phyloP scores from a whole-genome alignment of 35 echinoderm and acorn worm genomes.

The Hemicentrotus pulcherrimus region DNA sequence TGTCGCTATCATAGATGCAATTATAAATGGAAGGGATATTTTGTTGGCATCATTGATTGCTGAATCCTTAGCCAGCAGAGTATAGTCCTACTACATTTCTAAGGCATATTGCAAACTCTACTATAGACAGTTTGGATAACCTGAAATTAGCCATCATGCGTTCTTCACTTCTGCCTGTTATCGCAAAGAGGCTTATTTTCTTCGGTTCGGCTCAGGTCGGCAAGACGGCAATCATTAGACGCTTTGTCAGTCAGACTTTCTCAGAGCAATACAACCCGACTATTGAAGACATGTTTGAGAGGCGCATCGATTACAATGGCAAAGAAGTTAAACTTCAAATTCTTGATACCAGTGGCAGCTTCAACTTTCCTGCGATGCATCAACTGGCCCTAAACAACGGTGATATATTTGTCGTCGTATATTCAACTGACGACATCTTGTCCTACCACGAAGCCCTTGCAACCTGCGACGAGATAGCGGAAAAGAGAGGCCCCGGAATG shows the following conservation, averaged over 20 bases:
- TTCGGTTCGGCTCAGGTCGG: conserved; percentile 30
- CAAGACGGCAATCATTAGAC: conserved; percentile 42
- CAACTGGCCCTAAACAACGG: conserved; percentile 11
- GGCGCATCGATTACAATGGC: neutral
- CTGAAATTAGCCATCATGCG: neutral
- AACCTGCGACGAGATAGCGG: conserved; percentile 41
- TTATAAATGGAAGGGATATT: too few relatives aligned
- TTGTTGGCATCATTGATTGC: too few relatives aligned
- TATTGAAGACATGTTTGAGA: conserved; percentile 44
- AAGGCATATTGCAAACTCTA: too few relatives aligned
- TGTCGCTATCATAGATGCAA: too few relatives aligned
- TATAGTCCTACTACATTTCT: too few relatives aligned
- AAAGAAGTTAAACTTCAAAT: conserved; percentile 19
- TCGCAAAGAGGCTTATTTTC: conserved; percentile 29
- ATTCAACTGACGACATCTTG: conserved; percentile 8
- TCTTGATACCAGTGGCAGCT: conserved; percentile 42
- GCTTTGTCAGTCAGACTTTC: neutral
- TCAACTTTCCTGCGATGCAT: conserved; percentile 44
- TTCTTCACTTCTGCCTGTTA: neutral
- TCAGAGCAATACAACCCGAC: neutral
- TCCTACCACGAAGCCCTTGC: conserved; percentile 26
- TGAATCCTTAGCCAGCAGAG: too few relatives aligned
- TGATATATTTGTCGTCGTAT: conserved; percentile 46
- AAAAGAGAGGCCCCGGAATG: neutral
- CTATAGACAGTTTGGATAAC: too few relatives aligned